Conservation (phyloP, 2,888 invertebrate genomes). For the Tenthredo mesomela region DNA sequence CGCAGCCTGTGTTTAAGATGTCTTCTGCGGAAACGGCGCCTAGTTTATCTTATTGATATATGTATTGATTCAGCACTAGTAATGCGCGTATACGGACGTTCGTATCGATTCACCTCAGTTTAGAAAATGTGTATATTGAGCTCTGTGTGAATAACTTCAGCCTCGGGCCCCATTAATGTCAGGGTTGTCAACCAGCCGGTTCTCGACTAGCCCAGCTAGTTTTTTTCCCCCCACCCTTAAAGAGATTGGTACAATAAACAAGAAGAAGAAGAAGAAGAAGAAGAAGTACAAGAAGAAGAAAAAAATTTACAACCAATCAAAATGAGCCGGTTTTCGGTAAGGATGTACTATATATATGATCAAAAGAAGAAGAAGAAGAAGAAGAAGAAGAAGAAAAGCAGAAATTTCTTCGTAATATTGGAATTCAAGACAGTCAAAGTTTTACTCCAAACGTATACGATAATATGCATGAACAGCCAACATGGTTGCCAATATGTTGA, state of each 20-base stretch:
- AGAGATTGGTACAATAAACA: background rate
- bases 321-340: background rate
- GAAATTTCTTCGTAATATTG: background rate
- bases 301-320: background rate
- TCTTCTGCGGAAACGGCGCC: background rate
- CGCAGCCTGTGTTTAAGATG: background rate
- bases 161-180: conserved; percentile 45
- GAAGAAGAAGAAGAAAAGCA: background rate
- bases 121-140: conserved; percentile 40
- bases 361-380: background rate
- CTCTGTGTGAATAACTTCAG: conserved; percentile 25
- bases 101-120: conserved; percentile 1
- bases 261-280: background rate
- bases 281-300: no score
- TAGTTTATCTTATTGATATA: background rate
- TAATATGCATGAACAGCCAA: background rate
- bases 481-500: background rate
- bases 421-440: background rate
- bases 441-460: background rate
- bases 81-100: background rate
- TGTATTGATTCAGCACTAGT: conserved; percentile 15
- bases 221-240: conserved; percentile 12
- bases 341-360: background rate
- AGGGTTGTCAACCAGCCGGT: conserved; percentile 45
- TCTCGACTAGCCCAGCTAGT: conserved; percentile 19